phyloP scores from a whole-genome alignment of 2,113 vertebrate genomes.

The Dinomys branickii region DNA sequence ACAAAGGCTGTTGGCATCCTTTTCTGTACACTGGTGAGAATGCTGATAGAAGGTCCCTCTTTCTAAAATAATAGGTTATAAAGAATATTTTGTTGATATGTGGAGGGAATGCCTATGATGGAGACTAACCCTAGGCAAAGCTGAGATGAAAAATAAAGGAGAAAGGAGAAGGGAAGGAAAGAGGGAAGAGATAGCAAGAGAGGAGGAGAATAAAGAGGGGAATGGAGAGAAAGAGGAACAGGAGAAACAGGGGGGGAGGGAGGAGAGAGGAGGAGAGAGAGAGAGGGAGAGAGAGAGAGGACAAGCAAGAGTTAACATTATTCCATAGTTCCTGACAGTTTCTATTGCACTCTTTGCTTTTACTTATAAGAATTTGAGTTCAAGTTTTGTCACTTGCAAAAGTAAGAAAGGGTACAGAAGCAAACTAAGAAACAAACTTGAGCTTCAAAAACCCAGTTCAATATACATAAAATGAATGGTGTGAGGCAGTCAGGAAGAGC shows the following conservation, averaged over 20 bases:
- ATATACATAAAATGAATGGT: background rate
- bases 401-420: background rate
- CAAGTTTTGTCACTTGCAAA: too few relatives aligned
- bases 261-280: background rate
- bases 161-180: too few relatives aligned
- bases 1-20: background rate
- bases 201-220: background rate
- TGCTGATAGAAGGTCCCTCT: background rate
- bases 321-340: background rate
- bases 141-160: background rate
- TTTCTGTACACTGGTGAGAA: background rate
- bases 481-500: background rate
- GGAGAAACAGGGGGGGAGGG: background rate
- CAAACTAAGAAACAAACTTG: background rate
- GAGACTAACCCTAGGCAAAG: background rate
- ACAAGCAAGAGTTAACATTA: background rate
- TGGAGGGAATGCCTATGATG: background rate
- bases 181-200: fast-evolving
- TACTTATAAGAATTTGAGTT: background rate
- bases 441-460: background rate
- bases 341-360: background rate
- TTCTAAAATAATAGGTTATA: background rate
- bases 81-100: background rate
- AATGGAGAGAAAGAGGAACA: background rate
- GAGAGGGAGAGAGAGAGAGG: too few relatives aligned